Conservation (phyloP, 2,113 vertebrate species). For the Motacilla tschutschensis region DNA sequence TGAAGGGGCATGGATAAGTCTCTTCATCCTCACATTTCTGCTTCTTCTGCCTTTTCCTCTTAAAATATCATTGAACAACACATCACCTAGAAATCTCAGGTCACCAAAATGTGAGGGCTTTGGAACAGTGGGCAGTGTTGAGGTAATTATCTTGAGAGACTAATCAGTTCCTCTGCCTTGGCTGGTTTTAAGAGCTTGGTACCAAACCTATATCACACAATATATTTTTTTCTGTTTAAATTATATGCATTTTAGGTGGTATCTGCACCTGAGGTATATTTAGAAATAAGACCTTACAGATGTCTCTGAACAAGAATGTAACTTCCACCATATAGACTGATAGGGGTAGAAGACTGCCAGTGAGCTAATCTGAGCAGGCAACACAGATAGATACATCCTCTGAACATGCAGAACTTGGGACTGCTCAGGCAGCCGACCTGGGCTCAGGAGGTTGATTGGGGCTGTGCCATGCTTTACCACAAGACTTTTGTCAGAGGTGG, state of each 20-base stretch:
- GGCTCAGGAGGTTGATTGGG: fast-evolving
- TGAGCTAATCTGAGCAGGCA: not conserved
- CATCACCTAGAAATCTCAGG: not conserved
- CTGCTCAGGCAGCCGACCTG: fast-evolving
- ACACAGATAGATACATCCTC: fast-evolving
- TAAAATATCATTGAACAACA: not conserved
- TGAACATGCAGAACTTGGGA: not conserved
- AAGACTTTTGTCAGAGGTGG: not conserved
- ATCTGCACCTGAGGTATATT: not conserved
- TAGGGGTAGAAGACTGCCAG: not conserved
- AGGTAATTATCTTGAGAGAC: not conserved
- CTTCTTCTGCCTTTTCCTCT: not conserved
- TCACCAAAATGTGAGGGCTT: not conserved
- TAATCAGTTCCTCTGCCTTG: not conserved
- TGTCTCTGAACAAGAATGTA: not conserved
- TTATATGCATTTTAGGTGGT: not conserved
- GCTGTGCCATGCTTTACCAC: not conserved
- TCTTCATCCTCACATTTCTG: not conserved
- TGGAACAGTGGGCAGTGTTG: not conserved
- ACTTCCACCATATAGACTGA: not conserved
- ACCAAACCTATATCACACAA: fast-evolving
- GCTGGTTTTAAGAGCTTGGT: not conserved
- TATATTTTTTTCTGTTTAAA: not conserved
- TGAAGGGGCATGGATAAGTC: not conserved
- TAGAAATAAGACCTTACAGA: not conserved